phyloP scores from a whole-genome alignment of 2,888 invertebrate genomes.

The Auanema sp. region DNA sequence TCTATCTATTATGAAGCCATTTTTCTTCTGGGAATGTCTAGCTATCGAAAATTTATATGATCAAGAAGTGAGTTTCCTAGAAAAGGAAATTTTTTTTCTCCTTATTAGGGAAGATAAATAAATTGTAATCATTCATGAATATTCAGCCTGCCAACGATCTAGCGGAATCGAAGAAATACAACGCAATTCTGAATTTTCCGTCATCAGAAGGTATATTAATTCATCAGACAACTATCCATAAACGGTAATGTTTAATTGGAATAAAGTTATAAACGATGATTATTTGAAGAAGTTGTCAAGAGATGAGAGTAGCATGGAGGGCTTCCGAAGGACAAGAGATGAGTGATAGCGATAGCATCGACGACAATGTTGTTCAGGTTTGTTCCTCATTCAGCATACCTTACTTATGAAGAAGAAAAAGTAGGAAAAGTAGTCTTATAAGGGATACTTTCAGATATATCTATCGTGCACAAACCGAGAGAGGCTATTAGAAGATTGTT shows the following conservation, averaged over 20 bases:
- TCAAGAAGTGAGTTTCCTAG: too few relatives aligned
- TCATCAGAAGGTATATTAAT: slow-evolving; percentile 54
- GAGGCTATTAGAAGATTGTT: slow-evolving; percentile 29
- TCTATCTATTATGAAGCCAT: slow-evolving; percentile 21
- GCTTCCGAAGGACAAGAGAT: slow-evolving; percentile 54
- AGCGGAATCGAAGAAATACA: slow-evolving; percentile 19
- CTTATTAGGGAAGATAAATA: background rate
- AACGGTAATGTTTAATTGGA: slow-evolving; percentile 19
- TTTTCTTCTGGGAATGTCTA: slow-evolving; percentile 17
- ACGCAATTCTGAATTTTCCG: slow-evolving; percentile 53
- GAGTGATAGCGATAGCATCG: slow-evolving; percentile 53
- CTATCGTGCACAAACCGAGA: slow-evolving; percentile 32
- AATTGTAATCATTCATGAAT: background rate
- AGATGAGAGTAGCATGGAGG: slow-evolving; percentile 53
- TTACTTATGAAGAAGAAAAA: background rate
- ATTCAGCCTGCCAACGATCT: background rate
- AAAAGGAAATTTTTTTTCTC: background rate
- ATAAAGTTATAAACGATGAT: background rate
- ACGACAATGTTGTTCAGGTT: slow-evolving; percentile 57
- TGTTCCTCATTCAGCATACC: background rate
- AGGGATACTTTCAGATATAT: slow-evolving; percentile 46
- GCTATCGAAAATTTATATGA: slow-evolving; percentile 26
- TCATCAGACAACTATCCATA: slow-evolving; percentile 41
- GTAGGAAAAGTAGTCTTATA: too few relatives aligned
- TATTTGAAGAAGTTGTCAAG: slow-evolving; percentile 21